Evolutionary conservation across 2,888 invertebrate genomes (phyloP), one percentile per base, ranked within the genome.

Genomic region (Rotaria magnacalcarata): DNA sequence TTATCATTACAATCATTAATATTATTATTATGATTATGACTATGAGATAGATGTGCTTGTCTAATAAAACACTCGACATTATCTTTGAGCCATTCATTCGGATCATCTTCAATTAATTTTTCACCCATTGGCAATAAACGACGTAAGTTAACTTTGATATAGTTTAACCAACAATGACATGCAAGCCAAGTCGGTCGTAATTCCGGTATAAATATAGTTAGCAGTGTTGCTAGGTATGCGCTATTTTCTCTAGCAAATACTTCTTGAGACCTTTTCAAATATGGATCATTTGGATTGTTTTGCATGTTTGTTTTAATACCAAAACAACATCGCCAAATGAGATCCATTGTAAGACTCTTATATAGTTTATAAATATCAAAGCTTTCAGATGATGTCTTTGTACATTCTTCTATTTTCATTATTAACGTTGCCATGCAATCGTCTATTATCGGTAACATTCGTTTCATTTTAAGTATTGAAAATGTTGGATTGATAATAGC

Each of bases 291-390:
- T 67, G 34, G 19, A 41, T 67, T 19, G 34, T 5, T 67, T 67
- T 67, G 67, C 67, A 67, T 67, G 34, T 67, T 14, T 0, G 67
- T 67, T 67, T 34, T 16, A 16, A 67, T 67, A 19, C 34, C 34
- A 19, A 67, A 67, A 34, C 67, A 67, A 34, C 67, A 67, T 67
- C 67, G 14, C 67, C 67, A 67, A 34, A 67, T 67, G 19, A 67
- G 67, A 67, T 67, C 67, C 67, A 67, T 67, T 41, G 67, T 67
- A 19, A 67, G 6, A 27, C 19, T 14, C 34, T 67, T 67, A 19
- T 67, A 67, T 34, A 34, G 34, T 19, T 67, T 67, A 34, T 67
- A 67, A 67, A 67, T 67, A 67, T 67, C 67, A 41, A 67, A 67
- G 34, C 67, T 34, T 16, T 67, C 19, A 7, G 19, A 19, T 27